These are phyloP conservation scores for Phaethon lepturus DNA, from an alignment of 2,113 vertebrate genomes.

Conservation along the genomic window DNA sequence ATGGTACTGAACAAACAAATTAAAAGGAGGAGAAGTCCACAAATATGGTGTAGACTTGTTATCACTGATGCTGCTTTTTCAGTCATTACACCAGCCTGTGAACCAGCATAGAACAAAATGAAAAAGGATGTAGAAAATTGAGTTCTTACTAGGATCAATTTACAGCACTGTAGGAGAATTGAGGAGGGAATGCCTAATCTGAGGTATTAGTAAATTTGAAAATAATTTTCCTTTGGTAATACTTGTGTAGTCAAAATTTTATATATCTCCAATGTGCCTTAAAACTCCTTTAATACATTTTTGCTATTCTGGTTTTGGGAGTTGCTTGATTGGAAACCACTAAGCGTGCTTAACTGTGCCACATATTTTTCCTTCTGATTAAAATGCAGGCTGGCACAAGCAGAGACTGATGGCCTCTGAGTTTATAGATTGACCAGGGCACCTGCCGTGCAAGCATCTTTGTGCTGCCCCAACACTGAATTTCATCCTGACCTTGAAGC, in stretches of 20 bases:
- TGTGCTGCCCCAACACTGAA: constrained; percentile 70
- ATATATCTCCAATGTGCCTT: background rate
- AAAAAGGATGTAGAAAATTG: background rate
- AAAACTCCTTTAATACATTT: background rate
- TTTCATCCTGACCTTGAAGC: constrained; percentile 70
- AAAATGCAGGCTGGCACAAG: constrained; percentile 66
- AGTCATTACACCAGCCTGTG: background rate
- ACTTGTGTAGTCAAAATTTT: background rate
- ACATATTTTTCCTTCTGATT: constrained; percentile 55
- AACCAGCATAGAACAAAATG: background rate
- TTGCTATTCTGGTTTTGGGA: background rate
- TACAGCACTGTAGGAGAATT: background rate
- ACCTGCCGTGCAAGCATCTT: constrained; percentile 73
- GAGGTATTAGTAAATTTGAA: background rate
- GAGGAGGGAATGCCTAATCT: background rate
- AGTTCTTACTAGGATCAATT: background rate
- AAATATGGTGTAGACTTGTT: background rate
- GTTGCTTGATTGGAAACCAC: constrained; percentile 26
- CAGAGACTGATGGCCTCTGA: constrained; percentile 68
- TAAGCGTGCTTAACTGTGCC: constrained; percentile 39
- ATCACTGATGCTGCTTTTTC: background rate
- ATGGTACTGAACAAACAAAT: background rate
- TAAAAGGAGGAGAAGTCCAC: background rate
- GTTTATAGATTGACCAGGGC: constrained; percentile 73
- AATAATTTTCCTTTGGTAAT: background rate